A percentile compares a stretch with the other conserved stretches of the same genome.
phyloP scores from a whole-genome alignment of 1,140 invertebrate genomes.

The Goniozus legneri region DNA sequence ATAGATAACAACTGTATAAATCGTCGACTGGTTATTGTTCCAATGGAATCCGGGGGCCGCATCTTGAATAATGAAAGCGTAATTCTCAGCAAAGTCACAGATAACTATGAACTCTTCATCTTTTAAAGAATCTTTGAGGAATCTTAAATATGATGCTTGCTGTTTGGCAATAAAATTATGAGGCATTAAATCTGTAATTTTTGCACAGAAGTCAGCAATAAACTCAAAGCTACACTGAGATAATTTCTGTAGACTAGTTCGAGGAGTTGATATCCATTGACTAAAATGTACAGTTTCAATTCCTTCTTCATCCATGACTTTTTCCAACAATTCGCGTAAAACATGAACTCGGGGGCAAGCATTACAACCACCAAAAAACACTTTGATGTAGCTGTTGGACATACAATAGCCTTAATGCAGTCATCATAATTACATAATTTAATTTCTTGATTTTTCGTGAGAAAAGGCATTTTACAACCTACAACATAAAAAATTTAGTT shows the following conservation, averaged over 20 bases:
- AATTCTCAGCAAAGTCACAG: constrained; percentile 34
- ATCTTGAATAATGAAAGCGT: no score
- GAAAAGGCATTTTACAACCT: no score
- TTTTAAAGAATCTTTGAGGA: constrained; percentile 14
- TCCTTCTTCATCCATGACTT: constrained; percentile 5
- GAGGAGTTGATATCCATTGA: constrained; percentile 9
- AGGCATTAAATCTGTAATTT: constrained; percentile 8
- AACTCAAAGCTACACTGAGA: constrained; percentile 4
- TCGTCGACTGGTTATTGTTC: no score
- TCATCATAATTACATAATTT: no score
- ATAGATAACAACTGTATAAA: constrained; percentile 7
- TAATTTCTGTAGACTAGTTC: constrained; percentile 4
- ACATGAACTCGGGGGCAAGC: not conserved
- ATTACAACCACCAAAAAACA: constrained; percentile 1
- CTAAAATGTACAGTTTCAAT: constrained; percentile 9
- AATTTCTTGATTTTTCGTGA: no score
- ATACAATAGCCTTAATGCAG: not conserved
- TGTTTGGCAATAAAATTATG: constrained; percentile 25
- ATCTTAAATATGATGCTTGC: constrained; percentile 16
- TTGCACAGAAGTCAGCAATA: constrained; percentile 9
- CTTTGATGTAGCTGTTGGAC: not conserved
- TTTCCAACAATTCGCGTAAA: not conserved
- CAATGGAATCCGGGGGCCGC: no score
- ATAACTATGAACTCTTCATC: constrained; percentile 12
- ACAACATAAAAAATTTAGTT: no score